Base-by-base conservation (phyloP, 2,797 vertebrate species). In the Schizopygopsis malacanthus region DNA sequence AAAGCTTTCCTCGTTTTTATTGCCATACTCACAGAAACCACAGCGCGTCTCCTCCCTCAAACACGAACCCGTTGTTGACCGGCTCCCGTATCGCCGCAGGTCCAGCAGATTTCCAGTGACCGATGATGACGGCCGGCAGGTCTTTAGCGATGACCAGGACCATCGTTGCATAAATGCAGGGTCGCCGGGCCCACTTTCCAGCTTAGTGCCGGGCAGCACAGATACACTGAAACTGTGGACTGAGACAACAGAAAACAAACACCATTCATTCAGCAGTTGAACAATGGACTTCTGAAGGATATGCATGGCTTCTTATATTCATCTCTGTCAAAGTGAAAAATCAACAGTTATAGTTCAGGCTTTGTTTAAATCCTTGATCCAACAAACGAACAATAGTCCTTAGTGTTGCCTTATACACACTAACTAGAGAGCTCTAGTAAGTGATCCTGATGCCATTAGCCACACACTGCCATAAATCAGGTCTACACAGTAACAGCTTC, bases 1-100 rank as follows among this genome's bases (percentile, higher is more conserved):
- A 56, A 39, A 22, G 18, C 6, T 16, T 41, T 43, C 37, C 4
- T 43, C 1, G 0, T 20, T 39, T 45, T 6, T n/a, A 33, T 65
- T 1, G 1, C 2, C 56, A 33, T 52, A 89, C 98, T 99, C 94
- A 99, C 98, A 99, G 94, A 96, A 98, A 83, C 98, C 98, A 56
- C 98, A 99, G 90, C 98, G 95, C 22, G 98, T 98, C n/a, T 79
- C 98, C 98, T 65, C 98, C 98, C 94, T 99, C 98, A 25, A 99
- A 99, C 92, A 99, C 97, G 83, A 99, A 99, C 28, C 98, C 98
- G 0, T 96, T 96, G 1, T 96, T 96, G 79, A 99, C 97, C 0
- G 98, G 97, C 86, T n/a, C n/a, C 98, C 98, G 0, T 99, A 99
- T 72, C 98, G 94, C 41, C 98, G 96, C 88, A 99, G 95, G 87